Evolutionary conservation across 2,888 invertebrate species (phyloP), one percentile per base, ranked within the genome.

Genomic region (Erebia palarica): DNA sequence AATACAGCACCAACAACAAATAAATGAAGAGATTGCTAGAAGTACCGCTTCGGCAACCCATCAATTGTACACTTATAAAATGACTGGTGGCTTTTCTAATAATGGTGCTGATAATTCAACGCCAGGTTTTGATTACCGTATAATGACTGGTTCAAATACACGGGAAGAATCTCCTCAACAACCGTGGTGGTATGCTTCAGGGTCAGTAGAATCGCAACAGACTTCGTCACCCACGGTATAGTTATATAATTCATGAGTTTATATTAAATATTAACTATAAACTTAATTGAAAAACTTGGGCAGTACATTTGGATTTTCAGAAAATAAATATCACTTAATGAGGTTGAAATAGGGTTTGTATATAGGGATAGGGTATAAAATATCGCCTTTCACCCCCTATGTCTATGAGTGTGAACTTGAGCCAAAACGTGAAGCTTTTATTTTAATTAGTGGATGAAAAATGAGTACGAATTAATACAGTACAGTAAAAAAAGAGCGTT

Each of bases 1-100:
- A 86, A 83, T 91, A 78, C 92, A 92, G 85, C 89, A 92, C 82
- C 92, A 91, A 86, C 92, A 91, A 86, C 92, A 92, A 85, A 79
- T 92, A 79, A 90, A 91, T 84, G 93, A 93, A 75, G 92, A 92
- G 74, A 90, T 92, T 64, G 91, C 92, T 57, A 86, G 91, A 76
- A 92, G 90, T 75, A 91, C 91, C 72, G 90, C 91, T 36, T 85
- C 91, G 70, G 83, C 94, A 75, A 92, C 94, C 82, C 96, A 96
- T 85, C 97, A 97, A 89, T 94, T 97, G 80, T 97, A 97, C 87
- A 96, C 96, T 76, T 97, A 97, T 89, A 97, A 97, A 94, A 97
- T 97, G 96, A 96, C 96, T 82, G 96, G 96, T 87, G 96, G 96
- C 87, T 97, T 97, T 94, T 95, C 96, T 82, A 91, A 95, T 95